Evolutionary conservation across 2,888 invertebrate species (phyloP).

Genomic region (Corythucha ciliata): DNA sequence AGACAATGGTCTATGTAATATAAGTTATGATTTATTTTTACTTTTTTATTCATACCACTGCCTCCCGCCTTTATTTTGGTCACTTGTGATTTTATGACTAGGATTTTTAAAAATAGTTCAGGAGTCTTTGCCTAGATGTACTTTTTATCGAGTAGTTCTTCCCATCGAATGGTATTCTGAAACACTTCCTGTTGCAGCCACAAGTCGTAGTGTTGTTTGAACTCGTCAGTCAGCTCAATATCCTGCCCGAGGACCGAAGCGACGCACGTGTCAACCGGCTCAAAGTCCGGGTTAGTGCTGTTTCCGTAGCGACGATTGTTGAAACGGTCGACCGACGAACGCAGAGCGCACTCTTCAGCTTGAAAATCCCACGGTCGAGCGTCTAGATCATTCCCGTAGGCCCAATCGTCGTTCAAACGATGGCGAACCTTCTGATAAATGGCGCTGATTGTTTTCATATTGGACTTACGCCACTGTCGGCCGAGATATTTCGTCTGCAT

Average conservation of each 20-base stretch:
- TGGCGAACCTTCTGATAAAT: slow-evolving; percentile 96
- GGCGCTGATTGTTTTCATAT: slow-evolving; percentile 99
- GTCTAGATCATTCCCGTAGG: slow-evolving; percentile 96
- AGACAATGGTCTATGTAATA: no score
- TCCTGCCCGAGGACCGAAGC: slow-evolving; percentile 63
- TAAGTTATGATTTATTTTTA: no score
- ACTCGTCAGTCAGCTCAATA: slow-evolving; percentile 81
- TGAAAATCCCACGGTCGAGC: slow-evolving; percentile 98
- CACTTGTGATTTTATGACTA: no score
- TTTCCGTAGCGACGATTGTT: slow-evolving; percentile 80
- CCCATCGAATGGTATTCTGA: slow-evolving; percentile 74
- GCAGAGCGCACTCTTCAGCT: slow-evolving; percentile 89
- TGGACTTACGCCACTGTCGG: slow-evolving; percentile 96
- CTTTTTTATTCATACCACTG: no score
- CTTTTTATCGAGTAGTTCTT: slow-evolving; percentile 43
- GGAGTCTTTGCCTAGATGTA: no score
- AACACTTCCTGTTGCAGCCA: slow-evolving; percentile 98
- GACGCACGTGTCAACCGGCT: slow-evolving; percentile 66
- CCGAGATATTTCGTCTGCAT: slow-evolving; percentile 99
- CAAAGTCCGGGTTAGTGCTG: slow-evolving; percentile 45
- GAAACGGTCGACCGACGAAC: slow-evolving; percentile 91
- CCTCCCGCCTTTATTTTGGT: no score
- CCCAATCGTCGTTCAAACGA: slow-evolving; percentile 98
- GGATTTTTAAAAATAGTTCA: no score
- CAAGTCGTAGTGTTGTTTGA: slow-evolving; percentile 82